Conservation (phyloP, 2,888 invertebrate species). For the Xestia c-nigrum region DNA sequence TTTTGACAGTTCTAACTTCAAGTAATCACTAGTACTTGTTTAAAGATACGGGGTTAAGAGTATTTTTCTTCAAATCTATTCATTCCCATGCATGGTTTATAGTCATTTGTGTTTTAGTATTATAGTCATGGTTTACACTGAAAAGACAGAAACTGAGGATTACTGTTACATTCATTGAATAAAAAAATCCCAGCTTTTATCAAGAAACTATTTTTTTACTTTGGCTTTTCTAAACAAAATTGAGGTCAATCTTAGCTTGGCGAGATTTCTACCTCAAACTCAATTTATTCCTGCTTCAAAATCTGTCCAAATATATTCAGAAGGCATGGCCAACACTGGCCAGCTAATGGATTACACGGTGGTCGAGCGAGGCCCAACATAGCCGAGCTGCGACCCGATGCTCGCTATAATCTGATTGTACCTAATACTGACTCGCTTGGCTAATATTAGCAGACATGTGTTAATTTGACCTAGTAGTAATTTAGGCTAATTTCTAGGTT, state of each 20-base stretch:
- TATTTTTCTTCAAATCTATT: not conserved
- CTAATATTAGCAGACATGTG: slow-evolving; percentile 46
- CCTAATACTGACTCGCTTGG: slow-evolving; percentile 43
- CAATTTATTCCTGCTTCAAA: not conserved
- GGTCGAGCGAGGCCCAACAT: slow-evolving; percentile 48
- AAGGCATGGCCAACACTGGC: slow-evolving; percentile 33
- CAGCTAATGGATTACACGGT: slow-evolving; percentile 59
- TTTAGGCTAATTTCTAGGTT: slow-evolving; percentile 29
- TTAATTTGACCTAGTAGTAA: slow-evolving; percentile 50
- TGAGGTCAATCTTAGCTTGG: not conserved
- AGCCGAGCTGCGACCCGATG: slow-evolving; percentile 35
- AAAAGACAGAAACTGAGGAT: not conserved
- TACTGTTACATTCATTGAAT: not conserved
- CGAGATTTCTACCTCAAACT: not conserved
- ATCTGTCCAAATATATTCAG: slow-evolving; percentile 11
- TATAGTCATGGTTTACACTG: too few species aligned
- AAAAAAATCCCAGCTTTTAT: not conserved
- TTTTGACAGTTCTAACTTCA: too few species aligned
- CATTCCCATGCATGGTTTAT: not conserved
- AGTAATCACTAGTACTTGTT: too few species aligned
- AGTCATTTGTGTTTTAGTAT: not conserved
- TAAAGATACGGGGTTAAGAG: too few species aligned
- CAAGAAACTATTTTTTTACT: not conserved
- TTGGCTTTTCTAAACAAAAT: not conserved
- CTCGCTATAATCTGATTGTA: slow-evolving; percentile 55